phyloP scores from a whole-genome alignment of 2,113 vertebrate species.

The Hemicordylus capensis region DNA sequence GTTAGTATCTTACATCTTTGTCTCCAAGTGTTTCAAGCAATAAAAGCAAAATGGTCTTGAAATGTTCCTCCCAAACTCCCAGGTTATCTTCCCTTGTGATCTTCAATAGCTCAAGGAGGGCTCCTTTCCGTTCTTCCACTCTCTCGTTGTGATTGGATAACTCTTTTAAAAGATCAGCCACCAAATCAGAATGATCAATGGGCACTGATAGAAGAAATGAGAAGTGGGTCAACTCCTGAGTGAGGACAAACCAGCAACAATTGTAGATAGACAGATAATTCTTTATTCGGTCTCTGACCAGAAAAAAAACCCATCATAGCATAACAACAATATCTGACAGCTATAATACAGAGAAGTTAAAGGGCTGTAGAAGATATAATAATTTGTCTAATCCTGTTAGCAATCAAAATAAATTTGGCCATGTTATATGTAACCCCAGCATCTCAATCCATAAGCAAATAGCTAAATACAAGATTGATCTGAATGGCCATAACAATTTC shows the following conservation, averaged over 20 bases:
- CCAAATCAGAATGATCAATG: conserved; percentile 92
- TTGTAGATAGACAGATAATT: too few species aligned
- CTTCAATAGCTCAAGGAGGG: conserved; percentile 94
- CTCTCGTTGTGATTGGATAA: conserved; percentile 98
- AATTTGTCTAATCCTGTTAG: too few species aligned
- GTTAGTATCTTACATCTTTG: conserved; percentile 87
- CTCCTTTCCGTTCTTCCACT: conserved; percentile 92
- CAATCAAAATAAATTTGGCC: too few species aligned
- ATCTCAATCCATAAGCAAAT: too few species aligned
- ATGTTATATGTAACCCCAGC: too few species aligned
- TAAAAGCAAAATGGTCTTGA: conserved; percentile 96
- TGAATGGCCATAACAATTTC: too few species aligned
- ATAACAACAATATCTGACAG: too few species aligned
- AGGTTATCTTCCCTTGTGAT: conserved; percentile 93
- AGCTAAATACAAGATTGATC: too few species aligned
- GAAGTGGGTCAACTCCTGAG: conserved; percentile 31
- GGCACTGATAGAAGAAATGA: conserved; percentile 74
- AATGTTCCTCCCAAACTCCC: conserved; percentile 98
- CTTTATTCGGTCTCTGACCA: too few species aligned
- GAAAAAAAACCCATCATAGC: too few species aligned
- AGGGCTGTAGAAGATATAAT: too few species aligned
- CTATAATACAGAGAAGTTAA: too few species aligned
- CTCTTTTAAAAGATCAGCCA: conserved; percentile 96
- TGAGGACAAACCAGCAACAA: neutral
- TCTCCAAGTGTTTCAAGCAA: conserved; percentile 96